Base-by-base conservation (phyloP, 2,888 invertebrate genomes). In the Augiades crinisus region DNA sequence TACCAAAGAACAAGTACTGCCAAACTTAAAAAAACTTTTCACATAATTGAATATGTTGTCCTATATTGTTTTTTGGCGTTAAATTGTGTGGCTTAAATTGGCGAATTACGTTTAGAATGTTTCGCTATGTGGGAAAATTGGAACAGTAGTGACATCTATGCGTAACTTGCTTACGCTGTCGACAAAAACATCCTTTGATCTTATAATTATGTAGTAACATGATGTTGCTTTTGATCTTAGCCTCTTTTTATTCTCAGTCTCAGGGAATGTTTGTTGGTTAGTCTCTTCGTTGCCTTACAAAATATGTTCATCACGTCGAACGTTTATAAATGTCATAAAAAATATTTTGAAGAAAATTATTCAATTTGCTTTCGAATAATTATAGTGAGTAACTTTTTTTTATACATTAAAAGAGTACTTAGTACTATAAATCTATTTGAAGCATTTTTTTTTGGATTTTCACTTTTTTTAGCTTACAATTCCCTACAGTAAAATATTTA, bases 201-300 rank as follows among this genome's bases (percentile, higher is more conserved):
- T 70, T 78, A 79, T 66, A 60, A 68, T 68, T 72, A 77, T 68
- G 69, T 74, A 70, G 70, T 76, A 68, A 60, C 61, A 68, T 73
- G 55, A 58, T 56, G 53, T 55, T 61, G 54, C 74, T 74, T 74
- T 79, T 70, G 81, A 75, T 80, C 73, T 83, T 78, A 84, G 84
- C 87, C 84, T 85, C 85, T 75, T 77, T 75, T 67, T 69, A 45
- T 45, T 74, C 67, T 85, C 88, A 88, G 88, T 88, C 88, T 88
- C 87, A 77, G 88, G 88, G 88, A 88, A 88, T 88, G 88, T 85
- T 74, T 78, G 85, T 81, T 86, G 84, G 80, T 82, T 78, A 88
- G 88, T 88, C 87, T 88, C 83, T 83, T 87, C 87, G 88, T 88
- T 88, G 79, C 86, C 88, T 88, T 87, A 88, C 78, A 77, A 74